phyloP scores from a whole-genome alignment of 2,888 invertebrate genomes.

The Xylophagus ater region DNA sequence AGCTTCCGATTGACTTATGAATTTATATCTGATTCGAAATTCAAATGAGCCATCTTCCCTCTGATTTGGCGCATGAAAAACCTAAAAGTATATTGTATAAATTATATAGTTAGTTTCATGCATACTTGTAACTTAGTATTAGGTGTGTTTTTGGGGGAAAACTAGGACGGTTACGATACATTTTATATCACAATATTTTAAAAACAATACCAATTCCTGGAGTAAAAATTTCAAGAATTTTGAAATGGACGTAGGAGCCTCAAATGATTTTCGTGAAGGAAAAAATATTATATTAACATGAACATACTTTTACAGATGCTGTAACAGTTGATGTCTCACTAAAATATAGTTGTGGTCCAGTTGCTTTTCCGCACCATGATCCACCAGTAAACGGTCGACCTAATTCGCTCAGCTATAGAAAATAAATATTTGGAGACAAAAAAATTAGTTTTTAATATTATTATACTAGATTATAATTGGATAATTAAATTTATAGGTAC shows the following conservation, averaged over 20 bases:
- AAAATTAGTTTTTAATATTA: not conserved
- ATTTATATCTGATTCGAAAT: conserved; percentile 69
- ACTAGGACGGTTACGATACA: no score
- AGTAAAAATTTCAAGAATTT: no score
- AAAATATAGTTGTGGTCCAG: conserved; percentile 72
- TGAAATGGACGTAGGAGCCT: no score
- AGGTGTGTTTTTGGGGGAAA: no score
- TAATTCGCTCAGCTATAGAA: conserved; percentile 63
- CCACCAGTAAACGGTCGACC: conserved; percentile 81
- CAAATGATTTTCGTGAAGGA: no score
- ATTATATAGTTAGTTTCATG: no score
- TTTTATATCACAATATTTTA: no score
- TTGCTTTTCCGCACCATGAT: conserved; percentile 78
- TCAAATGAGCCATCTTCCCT: conserved; percentile 68
- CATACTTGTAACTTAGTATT: no score
- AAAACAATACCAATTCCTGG: no score
- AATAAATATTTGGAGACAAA: conserved; percentile 4
- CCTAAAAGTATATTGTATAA: conserved; percentile 28
- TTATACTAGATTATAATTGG: no score
- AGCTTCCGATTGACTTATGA: conserved; percentile 68
- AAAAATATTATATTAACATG: not conserved
- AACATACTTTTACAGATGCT: conserved; percentile 60
- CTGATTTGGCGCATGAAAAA: conserved; percentile 50
- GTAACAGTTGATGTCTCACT: conserved; percentile 85
- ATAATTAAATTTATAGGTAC: no score